Evolutionary conservation across 2,797 vertebrate species (phyloP).

Genomic region (Choloepus didactylus): DNA sequence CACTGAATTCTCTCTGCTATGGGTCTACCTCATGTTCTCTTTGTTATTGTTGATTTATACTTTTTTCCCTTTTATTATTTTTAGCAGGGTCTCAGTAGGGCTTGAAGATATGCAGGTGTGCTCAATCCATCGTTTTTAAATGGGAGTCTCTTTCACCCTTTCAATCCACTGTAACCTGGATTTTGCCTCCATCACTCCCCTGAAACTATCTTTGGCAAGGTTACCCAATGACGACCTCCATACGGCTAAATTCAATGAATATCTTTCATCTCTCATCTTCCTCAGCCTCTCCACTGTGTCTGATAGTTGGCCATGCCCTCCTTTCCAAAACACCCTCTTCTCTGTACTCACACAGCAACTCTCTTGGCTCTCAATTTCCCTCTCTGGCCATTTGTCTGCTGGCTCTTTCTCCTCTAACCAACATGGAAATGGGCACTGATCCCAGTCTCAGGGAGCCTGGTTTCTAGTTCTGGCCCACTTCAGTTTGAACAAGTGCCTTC

Average conservation of each 20-base stretch:
- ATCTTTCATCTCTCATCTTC: background rate
- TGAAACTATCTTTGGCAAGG: constrained; percentile 13
- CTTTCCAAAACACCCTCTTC: background rate
- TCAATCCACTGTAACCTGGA: background rate
- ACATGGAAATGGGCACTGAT: background rate
- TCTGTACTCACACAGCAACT: background rate
- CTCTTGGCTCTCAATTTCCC: background rate
- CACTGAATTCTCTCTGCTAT: background rate
- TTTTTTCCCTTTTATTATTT: constrained; percentile 15
- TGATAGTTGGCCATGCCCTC: background rate
- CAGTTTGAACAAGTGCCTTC: background rate
- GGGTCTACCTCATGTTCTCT: background rate
- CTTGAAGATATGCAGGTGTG: constrained; percentile 4
- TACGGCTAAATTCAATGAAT: background rate
- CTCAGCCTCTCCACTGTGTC: background rate
- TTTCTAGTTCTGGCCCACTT: background rate
- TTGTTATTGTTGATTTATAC: background rate
- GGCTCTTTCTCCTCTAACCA: background rate
- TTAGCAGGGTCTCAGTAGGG: background rate
- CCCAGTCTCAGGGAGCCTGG: background rate
- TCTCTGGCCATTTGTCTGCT: background rate
- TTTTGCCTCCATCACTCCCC: background rate
- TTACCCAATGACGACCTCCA: background rate
- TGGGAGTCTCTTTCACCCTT: background rate
- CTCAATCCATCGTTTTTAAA: background rate